Percentiles rank a stretch among this genome's conserved stretches.
Conservation (phyloP, 2,888 invertebrate species). For the Andrena bicolor region DNA sequence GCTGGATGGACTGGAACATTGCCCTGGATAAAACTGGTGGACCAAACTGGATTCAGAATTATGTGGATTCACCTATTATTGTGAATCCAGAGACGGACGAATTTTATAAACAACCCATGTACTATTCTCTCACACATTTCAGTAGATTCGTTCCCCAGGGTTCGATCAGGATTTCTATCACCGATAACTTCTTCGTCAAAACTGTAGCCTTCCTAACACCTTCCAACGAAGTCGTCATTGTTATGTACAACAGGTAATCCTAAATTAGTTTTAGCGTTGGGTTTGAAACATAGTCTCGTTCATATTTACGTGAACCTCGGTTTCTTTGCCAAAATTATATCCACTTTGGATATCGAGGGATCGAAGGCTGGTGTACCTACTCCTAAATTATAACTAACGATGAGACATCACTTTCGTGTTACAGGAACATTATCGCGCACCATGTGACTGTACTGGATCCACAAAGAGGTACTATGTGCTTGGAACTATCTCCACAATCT, state of each 20-base stretch:
- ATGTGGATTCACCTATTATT: conserved; percentile 93
- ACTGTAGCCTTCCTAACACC: conserved; percentile 86
- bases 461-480: background rate
- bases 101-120: conserved; percentile 96
- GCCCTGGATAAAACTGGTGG: conserved; percentile 91
- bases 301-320: background rate
- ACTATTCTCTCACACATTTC: conserved; percentile 93
- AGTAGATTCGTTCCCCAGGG: conserved; percentile 90
- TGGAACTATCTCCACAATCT: conserved; percentile 23
- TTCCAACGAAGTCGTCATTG: conserved; percentile 85
- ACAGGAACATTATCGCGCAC: background rate
- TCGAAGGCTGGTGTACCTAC: background rate
- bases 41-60: conserved; percentile 92
- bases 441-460: background rate
- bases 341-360: background rate
- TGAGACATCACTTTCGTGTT: background rate
- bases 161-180: conserved; percentile 85
- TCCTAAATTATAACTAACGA: background rate
- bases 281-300: background rate
- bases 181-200: conserved; percentile 80
- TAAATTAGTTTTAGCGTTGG: background rate
- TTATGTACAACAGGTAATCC: conserved; percentile 87
- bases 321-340: background rate
- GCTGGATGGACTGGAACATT: conserved; percentile 97
- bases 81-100: conserved; percentile 88